These are phyloP conservation scores for Oncorhynchus mykiss DNA, from an alignment of 2,113 vertebrate species.

Conservation along the genomic window DNA sequence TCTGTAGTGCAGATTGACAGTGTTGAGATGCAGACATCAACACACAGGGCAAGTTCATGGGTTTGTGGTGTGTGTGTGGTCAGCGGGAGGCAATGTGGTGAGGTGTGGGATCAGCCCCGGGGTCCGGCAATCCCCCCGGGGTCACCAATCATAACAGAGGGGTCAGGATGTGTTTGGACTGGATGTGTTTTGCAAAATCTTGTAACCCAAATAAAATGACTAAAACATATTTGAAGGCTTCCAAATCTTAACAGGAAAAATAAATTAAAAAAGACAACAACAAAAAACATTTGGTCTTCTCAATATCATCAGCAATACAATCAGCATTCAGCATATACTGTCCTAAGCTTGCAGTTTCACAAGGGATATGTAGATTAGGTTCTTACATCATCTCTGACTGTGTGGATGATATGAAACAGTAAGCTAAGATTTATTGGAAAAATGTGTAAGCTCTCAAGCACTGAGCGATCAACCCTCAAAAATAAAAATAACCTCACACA, in stretches of 20 bases:
- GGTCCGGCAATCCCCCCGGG: not conserved
- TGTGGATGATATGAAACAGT: not conserved
- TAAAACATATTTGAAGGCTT: too few relatives aligned
- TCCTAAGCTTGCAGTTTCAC: not conserved
- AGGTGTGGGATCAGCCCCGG: not conserved
- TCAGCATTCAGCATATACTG: not conserved
- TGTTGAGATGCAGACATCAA: constrained; percentile 35
- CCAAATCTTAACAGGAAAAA: not conserved
- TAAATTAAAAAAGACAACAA: too few relatives aligned
- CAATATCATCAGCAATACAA: too few relatives aligned
- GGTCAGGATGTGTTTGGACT: not conserved
- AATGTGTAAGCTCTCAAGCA: not conserved
- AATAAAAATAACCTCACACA: not conserved
- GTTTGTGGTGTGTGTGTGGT: not conserved
- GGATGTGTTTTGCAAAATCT: not conserved
- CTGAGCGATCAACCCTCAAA: not conserved
- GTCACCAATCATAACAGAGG: constrained; percentile 13
- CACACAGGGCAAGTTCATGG: constrained; percentile 22
- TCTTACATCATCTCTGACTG: not conserved
- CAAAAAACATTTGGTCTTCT: too few relatives aligned
- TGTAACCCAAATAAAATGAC: not conserved
- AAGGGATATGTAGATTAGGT: not conserved
- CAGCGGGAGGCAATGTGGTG: constrained; percentile 18
- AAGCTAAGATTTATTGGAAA: not conserved
- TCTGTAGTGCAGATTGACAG: constrained; percentile 16